A percentile compares a stretch with the other conserved stretches of the same genome.
Evolutionary conservation across 2,113 vertebrate species (phyloP).

Genomic region (Ciconia stormi): DNA sequence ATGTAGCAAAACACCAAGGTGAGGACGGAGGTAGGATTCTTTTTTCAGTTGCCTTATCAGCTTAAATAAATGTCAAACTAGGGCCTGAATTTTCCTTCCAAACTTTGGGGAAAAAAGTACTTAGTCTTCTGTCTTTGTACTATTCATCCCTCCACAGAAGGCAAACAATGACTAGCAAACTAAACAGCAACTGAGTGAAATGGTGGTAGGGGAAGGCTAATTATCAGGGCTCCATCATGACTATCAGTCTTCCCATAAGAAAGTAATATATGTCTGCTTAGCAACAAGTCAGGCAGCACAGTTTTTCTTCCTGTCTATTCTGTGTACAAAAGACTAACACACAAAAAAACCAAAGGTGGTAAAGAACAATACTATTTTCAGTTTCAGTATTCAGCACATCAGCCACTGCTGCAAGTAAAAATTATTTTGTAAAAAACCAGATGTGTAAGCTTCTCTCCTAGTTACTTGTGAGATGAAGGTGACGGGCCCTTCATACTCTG

Average conservation of each 20-base stretch:
- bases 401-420: neutral
- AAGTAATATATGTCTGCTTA: neutral
- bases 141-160: neutral
- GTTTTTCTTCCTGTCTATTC: neutral
- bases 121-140: neutral
- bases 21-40: neutral
- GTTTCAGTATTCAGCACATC: neutral
- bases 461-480: neutral
- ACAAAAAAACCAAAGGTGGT: neutral
- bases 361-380: neutral
- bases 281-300: neutral
- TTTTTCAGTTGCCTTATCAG: neutral
- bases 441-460: neutral
- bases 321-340: neutral
- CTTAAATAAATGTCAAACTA: neutral
- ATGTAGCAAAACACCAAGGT: neutral
- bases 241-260: neutral
- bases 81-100: neutral
- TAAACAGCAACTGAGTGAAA: neutral
- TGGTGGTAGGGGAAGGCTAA: neutral
- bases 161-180: neutral
- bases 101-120: neutral
- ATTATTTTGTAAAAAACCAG: neutral
- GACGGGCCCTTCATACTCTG: neutral
- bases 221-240: neutral